Evolutionary conservation across 2,113 vertebrate species (phyloP).

Genomic region (Crotalus horridus): DNA sequence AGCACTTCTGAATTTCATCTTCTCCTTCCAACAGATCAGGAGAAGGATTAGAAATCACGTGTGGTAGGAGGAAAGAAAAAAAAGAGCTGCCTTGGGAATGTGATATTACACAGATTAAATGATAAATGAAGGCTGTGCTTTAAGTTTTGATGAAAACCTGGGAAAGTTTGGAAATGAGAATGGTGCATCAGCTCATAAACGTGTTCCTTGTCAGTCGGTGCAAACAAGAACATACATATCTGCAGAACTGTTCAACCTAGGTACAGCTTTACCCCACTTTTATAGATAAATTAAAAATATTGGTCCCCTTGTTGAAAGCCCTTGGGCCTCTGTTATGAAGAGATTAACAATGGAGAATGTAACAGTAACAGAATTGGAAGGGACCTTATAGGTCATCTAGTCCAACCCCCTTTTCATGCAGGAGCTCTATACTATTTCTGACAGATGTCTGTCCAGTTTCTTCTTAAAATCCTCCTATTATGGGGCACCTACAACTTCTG

Average conservation of each 20-base stretch:
- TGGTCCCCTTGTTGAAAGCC: background rate
- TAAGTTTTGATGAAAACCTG: constrained; percentile 10
- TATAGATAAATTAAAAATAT: background rate
- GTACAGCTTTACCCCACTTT: background rate
- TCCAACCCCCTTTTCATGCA: background rate
- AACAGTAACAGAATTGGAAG: background rate
- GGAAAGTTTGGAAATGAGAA: constrained; percentile 12
- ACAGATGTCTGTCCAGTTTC: background rate
- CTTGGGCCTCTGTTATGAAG: background rate
- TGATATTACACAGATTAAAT: background rate
- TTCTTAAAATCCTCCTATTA: background rate
- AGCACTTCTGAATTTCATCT: constrained; percentile 22
- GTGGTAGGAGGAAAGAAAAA: background rate
- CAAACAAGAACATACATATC: background rate
- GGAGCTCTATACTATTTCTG: too few species aligned
- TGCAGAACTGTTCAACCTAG: background rate
- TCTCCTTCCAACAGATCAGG: background rate
- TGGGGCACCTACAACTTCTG: background rate
- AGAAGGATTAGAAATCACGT: constrained; percentile 10
- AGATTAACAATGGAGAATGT: background rate
- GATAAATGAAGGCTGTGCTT: background rate
- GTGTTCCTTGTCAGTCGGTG: background rate
- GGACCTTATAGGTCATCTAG: background rate
- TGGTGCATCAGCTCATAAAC: background rate
- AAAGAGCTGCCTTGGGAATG: constrained; percentile 13